These are phyloP conservation scores for Sarotherodon lohbergeri DNA, from an alignment of 2,113 vertebrate species.

Conservation along the genomic window DNA sequence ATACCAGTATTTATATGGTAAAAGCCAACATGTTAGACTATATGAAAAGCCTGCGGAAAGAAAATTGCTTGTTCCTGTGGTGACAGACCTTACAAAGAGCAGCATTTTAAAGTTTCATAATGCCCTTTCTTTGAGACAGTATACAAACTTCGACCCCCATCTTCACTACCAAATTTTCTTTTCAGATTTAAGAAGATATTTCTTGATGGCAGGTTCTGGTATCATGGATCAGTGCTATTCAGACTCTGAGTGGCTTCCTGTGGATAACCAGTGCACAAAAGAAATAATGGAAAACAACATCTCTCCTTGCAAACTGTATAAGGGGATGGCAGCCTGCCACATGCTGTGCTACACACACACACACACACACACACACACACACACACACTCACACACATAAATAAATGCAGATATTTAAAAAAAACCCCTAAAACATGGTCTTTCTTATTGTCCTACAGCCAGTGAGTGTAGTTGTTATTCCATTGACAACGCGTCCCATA, in stretches of 20 bases:
- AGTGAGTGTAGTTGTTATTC: not conserved
- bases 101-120: conserved; percentile 7
- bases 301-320: not conserved
- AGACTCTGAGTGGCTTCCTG: conserved; percentile 23
- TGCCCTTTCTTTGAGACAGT: not conserved
- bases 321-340: not conserved
- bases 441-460: not conserved
- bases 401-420: not conserved
- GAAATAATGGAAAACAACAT: conserved; percentile 12
- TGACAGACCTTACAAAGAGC: not conserved
- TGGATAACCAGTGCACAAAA: not conserved
- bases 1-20: not conserved
- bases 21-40: not conserved
- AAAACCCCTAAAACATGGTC: not conserved
- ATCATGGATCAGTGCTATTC: conserved; percentile 17
- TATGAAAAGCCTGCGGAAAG: not conserved
- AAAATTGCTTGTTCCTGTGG: not conserved
- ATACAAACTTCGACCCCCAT: not conserved
- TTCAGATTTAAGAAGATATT: conserved; percentile 3
- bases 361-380: not conserved
- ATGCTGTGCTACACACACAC: not conserved
- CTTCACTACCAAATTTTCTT: not conserved
- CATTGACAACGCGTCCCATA: not conserved
- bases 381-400: not conserved
- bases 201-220: conserved; percentile 19